Evolutionary conservation across 2,888 invertebrate genomes (phyloP), one percentile per base, ranked within the genome.

Genomic region (Patella depressa): DNA sequence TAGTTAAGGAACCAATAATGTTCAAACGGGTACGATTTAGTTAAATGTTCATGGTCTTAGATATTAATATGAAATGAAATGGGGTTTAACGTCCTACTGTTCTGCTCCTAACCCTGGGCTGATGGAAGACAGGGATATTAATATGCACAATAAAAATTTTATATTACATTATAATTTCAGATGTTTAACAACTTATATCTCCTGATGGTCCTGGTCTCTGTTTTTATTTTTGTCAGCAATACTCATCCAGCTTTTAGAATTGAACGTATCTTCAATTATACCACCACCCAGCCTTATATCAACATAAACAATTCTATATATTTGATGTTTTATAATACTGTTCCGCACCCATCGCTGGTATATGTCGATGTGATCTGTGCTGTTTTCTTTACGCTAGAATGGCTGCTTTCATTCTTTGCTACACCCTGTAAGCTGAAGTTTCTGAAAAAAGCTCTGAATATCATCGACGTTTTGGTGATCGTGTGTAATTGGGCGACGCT

Each of bases 221-320:
- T 84, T 53, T 34, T 84, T 17, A 74, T 81, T 12, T 84, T 84
- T 71, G 76, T 82, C 65, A 70, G 82, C 11, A 82, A 82, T 19
- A 81, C 84, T 12, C 82, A 80, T 45, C 81, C 81, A 3, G 45
- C 53, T 0, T 85, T 83, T 74, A 79, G 85, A 15, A 24, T 29
- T 24, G 71, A 24, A 24, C 65, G n/a, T 9, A n/a, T 19, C n/a
- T 19, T 65, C n/a, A 19, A 65, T 5, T 15, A 1, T 15, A 19
- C 24, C 29, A 71, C 7, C 71, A 3, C 24, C 14, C 24, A 29
- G n/a, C 29, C 24, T 5, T n/a, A 24, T 29, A 71, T 29, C 71
- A 15, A 34, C 5, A 71, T 17, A 9, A 45, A 45, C 45, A 45
- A 45, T 45, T 45, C 45, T 7, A 45, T 45, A 53, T 53, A 53